Conservation (phyloP, 2,113 vertebrate species). For the Anhinga anhinga region DNA sequence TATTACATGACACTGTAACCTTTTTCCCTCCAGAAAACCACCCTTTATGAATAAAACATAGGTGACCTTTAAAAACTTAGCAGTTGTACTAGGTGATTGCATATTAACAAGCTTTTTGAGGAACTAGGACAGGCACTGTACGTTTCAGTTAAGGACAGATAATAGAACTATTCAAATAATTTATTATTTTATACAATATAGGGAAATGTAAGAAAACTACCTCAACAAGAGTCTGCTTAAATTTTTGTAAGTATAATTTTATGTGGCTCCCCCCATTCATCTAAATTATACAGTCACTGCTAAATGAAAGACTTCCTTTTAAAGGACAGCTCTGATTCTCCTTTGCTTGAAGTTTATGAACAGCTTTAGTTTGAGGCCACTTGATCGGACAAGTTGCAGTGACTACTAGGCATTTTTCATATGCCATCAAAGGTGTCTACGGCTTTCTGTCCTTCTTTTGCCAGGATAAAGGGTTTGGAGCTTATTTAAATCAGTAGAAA, state of each 20-base stretch:
- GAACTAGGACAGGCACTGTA: conserved; percentile 81
- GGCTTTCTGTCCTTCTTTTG: conserved; percentile 1
- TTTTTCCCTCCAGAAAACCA: conserved; percentile 85
- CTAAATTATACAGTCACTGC: conserved; percentile 23
- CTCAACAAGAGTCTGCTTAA: conserved; percentile 68
- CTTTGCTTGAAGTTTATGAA: conserved; percentile 22
- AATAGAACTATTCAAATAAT: conserved; percentile 82
- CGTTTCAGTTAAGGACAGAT: conserved; percentile 80
- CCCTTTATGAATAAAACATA: conserved; percentile 89
- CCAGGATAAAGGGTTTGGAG: neutral
- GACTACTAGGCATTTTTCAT: neutral
- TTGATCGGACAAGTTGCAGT: neutral
- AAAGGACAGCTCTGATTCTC: conserved; percentile 30
- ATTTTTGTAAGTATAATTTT: conserved; percentile 60
- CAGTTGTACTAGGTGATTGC: conserved; percentile 85
- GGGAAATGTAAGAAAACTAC: conserved; percentile 72
- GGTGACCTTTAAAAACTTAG: conserved; percentile 87
- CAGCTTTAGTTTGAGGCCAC: conserved; percentile 12
- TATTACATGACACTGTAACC: conserved; percentile 85
- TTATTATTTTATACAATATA: conserved; percentile 77
- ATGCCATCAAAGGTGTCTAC: neutral
- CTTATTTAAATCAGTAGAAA: neutral
- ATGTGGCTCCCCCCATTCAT: conserved; percentile 34
- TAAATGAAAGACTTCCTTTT: conserved; percentile 42
- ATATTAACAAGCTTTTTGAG: conserved; percentile 89